A percentile compares a stretch with the other conserved stretches of the same genome.
These are phyloP conservation scores for Drosophila histrio DNA, from an alignment of 2,888 invertebrate species.

Conservation along the genomic window DNA sequence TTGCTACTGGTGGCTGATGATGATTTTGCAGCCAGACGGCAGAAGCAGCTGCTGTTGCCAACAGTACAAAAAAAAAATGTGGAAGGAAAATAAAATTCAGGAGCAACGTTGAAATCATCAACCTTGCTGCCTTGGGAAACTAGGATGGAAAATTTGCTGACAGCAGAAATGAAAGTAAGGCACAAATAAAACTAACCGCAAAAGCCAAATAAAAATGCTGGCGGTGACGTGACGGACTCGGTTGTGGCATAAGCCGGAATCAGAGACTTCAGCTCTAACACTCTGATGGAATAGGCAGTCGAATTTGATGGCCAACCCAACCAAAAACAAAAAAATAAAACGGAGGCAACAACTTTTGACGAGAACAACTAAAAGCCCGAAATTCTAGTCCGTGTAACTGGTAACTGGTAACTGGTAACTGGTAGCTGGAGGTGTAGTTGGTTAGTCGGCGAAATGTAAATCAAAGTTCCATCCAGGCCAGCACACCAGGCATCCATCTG, in stretches of 20 bases:
- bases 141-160: conserved; percentile 63
- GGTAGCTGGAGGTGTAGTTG: conserved; percentile 43
- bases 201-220: conserved; percentile 71
- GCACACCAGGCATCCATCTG: conserved; percentile 27
- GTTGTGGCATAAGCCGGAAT: conserved; percentile 39
- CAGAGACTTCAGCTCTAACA: conserved; percentile 17
- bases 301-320: conserved; percentile 50
- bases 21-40: conserved; percentile 32
- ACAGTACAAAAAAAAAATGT: conserved; percentile 6
- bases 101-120: conserved; percentile 39
- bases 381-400: conserved; percentile 33
- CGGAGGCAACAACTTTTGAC: neutral
- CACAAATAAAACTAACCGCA: conserved; percentile 68
- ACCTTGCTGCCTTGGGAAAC: conserved; percentile 45
- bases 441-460: conserved; percentile 72
- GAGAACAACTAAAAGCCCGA: conserved; percentile 47
- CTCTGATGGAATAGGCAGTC: conserved; percentile 52
- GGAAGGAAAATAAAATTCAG: conserved; percentile 24
- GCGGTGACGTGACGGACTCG: conserved; percentile 51
- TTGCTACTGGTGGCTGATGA: conserved; percentile 35
- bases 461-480: conserved; percentile 64
- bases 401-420: conserved; percentile 15
- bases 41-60: conserved; percentile 16
- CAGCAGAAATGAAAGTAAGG: conserved; percentile 46
- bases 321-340: neutral